Percentiles rank a stretch among this genome's conserved stretches.
phyloP scores from a whole-genome alignment of 1,140 invertebrate genomes.

The Musca vetustissima region DNA sequence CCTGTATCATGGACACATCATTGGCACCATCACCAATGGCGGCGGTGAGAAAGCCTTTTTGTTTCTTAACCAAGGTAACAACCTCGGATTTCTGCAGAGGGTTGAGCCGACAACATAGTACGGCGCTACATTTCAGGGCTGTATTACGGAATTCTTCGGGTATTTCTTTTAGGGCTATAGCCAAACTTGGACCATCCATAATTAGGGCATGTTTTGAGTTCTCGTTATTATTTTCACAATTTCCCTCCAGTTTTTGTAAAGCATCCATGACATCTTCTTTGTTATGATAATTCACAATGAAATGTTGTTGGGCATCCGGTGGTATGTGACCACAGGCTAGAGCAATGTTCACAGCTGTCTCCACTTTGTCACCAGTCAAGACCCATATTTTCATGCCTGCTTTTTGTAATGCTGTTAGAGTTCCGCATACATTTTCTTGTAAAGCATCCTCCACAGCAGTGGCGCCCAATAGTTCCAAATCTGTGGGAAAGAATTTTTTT shows the following conservation, averaged over 20 bases:
- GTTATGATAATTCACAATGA: conserved; percentile 59
- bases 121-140: conserved; percentile 64
- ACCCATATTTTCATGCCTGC: conserved; percentile 79
- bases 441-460: conserved; percentile 84
- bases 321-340: conserved; percentile 75
- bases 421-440: conserved; percentile 78
- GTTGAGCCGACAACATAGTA: conserved; percentile 78
- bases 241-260: conserved; percentile 40
- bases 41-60: conserved; percentile 66
- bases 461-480: conserved; percentile 71
- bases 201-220: conserved; percentile 61
- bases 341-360: conserved; percentile 77
- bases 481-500: conserved; percentile 36
- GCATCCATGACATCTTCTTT: conserved; percentile 45
- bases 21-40: conserved; percentile 81
- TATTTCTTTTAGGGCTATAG: conserved; percentile 57
- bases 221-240: conserved; percentile 44
- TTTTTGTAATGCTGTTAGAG: conserved; percentile 67
- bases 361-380: conserved; percentile 77
- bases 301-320: conserved; percentile 62
- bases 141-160: conserved; percentile 61
- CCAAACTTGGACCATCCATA: conserved; percentile 67
- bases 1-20: conserved; percentile 83
- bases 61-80: conserved; percentile 70
- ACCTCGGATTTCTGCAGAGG: conserved; percentile 79